These are phyloP conservation scores for Daptonema setosum DNA, from an alignment of 2,888 invertebrate species.

Conservation along the genomic window DNA sequence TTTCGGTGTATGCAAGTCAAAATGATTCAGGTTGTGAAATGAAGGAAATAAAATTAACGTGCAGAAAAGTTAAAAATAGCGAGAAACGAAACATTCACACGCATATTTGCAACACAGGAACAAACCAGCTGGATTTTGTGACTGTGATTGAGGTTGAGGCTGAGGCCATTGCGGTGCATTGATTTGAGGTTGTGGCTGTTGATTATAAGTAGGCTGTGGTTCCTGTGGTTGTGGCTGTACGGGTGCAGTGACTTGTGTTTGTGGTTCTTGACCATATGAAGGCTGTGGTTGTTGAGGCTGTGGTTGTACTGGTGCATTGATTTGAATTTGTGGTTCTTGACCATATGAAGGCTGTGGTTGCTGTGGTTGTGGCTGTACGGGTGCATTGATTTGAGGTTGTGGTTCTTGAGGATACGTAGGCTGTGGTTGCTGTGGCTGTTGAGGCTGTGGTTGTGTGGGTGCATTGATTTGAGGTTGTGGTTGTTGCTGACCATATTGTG, in stretches of 20 bases:
- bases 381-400: background rate
- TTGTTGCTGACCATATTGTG: background rate
- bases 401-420: background rate
- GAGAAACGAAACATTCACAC: too few species aligned
- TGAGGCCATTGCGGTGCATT: background rate
- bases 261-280: background rate
- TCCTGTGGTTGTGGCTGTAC: background rate
- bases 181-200: background rate
- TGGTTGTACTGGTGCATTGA: background rate
- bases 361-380: background rate
- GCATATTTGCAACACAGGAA: too few species aligned
- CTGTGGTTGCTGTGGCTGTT: constrained; percentile 1
- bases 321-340: background rate
- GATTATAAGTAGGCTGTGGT: background rate
- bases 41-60: too few species aligned
- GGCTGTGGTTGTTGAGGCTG: constrained; percentile 6
- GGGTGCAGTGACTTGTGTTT: background rate
- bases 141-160: background rate
- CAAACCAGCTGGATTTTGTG: too few species aligned
- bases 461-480: background rate
- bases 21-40: too few species aligned
- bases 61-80: too few species aligned
- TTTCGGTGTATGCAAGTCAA: too few species aligned
- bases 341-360: background rate
- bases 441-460: background rate